These are phyloP conservation scores for Thalassoma bifasciatum DNA, from an alignment of 2,113 vertebrate genomes.

Conservation along the genomic window DNA sequence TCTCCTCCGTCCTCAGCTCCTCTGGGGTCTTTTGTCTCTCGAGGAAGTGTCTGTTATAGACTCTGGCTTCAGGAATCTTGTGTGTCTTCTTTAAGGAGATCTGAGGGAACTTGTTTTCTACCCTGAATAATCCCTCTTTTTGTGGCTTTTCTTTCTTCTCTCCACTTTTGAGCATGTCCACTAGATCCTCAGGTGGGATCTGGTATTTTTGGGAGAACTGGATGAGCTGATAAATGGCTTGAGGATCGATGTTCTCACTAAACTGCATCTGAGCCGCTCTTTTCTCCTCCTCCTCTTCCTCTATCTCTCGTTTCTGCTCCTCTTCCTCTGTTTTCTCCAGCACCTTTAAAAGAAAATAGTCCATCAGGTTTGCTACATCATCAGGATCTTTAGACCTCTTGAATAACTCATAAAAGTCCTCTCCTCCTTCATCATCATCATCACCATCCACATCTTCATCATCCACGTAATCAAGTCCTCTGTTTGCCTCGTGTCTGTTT, in stretches of 20 bases:
- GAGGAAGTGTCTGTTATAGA: constrained; percentile 78
- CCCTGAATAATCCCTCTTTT: constrained; percentile 80
- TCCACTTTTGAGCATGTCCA: constrained; percentile 88
- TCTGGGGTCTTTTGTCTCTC: constrained; percentile 78
- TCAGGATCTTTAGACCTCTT: constrained; percentile 88
- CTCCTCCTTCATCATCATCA: constrained; percentile 39
- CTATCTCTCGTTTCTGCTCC: constrained; percentile 73
- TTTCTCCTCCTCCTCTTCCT: constrained; percentile 76
- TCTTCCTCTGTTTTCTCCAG: constrained; percentile 84
- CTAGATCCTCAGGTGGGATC: constrained; percentile 92
- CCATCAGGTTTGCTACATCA: constrained; percentile 86
- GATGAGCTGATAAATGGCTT: constrained; percentile 88
- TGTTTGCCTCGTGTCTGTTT: constrained; percentile 83
- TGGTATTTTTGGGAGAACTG: constrained; percentile 92
- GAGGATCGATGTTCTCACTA: constrained; percentile 83
- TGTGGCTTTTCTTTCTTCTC: constrained; percentile 76
- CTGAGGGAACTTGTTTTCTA: constrained; percentile 78
- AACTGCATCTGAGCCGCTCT: constrained; percentile 71
- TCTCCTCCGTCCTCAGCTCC: constrained; percentile 87
- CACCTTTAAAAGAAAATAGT: constrained; percentile 89
- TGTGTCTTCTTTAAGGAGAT: constrained; percentile 80
- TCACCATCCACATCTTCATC: constrained; percentile 72
- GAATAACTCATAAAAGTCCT: constrained; percentile 77
- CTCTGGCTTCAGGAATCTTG: constrained; percentile 75
- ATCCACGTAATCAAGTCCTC: constrained; percentile 75